These are phyloP conservation scores for Beroe ovata DNA, from an alignment of 37 sponge, comb jelly and placozoan genomes.

Conservation along the genomic window DNA sequence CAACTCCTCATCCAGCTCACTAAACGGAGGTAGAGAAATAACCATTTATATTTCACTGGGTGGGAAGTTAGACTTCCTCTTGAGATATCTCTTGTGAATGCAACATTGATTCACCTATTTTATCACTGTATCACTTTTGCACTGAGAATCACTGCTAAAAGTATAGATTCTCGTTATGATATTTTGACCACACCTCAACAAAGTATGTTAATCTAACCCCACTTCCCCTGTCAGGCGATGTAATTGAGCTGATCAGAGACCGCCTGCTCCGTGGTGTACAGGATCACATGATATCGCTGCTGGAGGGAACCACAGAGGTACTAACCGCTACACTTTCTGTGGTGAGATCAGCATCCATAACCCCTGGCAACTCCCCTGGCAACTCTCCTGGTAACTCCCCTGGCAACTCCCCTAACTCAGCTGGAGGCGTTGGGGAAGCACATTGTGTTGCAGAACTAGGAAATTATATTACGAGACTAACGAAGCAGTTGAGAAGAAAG, in stretches of 20 bases:
- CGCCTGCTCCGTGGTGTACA: slow-evolving; percentile 4
- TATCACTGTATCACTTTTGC: no score
- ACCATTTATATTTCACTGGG: no score
- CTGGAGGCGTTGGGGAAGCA: background rate
- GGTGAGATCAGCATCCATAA: background rate
- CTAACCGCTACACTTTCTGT: slow-evolving; percentile 6
- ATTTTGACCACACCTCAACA: no score
- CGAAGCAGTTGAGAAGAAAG: background rate
- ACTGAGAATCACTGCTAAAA: no score
- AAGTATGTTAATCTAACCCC: no score
- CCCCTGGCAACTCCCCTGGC: no score
- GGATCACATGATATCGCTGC: background rate
- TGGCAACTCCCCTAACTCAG: background rate
- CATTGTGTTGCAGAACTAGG: background rate
- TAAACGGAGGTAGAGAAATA: no score
- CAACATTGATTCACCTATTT: no score
- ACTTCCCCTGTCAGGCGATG: slow-evolving; percentile 14
- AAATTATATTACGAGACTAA: background rate
- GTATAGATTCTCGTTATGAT: no score
- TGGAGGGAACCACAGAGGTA: slow-evolving; percentile 22
- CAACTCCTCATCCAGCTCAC: slow-evolving; percentile 33
- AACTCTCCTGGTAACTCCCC: background rate
- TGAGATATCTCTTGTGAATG: no score
- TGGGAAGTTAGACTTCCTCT: no score
- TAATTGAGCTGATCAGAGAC: background rate